Evolutionary conservation across 2,888 invertebrate species (phyloP).

Genomic region (Petrophora chlorosata): DNA sequence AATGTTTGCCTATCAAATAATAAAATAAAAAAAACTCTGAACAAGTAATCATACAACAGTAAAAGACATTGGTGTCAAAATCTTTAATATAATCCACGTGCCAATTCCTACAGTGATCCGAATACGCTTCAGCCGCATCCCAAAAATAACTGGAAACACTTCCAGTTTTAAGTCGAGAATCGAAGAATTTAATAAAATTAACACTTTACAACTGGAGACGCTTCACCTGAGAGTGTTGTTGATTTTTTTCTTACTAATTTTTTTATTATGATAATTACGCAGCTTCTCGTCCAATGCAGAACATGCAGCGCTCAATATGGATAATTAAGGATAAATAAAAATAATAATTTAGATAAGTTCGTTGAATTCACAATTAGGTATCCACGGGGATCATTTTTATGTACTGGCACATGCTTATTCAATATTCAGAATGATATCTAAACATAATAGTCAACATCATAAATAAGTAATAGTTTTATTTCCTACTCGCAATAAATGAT

Average conservation of each 20-base stretch:
- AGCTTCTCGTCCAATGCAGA: slow-evolving; percentile 19
- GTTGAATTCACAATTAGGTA: slow-evolving; percentile 4
- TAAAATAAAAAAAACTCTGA: too few relatives aligned
- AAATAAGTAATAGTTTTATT: too few relatives aligned
- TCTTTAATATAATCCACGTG: too few relatives aligned
- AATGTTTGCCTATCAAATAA: too few relatives aligned
- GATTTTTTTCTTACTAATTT: slow-evolving; percentile 30
- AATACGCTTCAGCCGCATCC: too few relatives aligned
- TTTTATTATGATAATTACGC: slow-evolving; percentile 37
- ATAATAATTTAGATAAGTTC: slow-evolving; percentile 7
- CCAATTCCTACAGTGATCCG: neutral
- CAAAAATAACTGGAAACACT: too few relatives aligned
- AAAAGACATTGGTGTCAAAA: too few relatives aligned
- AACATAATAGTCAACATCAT: too few relatives aligned
- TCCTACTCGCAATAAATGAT: too few relatives aligned
- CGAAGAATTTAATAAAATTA: slow-evolving; percentile 18
- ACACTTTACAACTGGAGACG: slow-evolving; percentile 14
- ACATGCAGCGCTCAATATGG: slow-evolving; percentile 9
- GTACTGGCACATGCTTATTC: neutral
- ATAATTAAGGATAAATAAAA: slow-evolving; percentile 1
- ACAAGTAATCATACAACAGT: too few relatives aligned
- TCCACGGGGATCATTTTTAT: neutral
- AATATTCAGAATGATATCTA: neutral
- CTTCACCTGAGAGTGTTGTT: slow-evolving; percentile 7
- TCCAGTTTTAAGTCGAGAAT: slow-evolving; percentile 11